Conservation (phyloP, 2,888 invertebrate genomes). For the Hybos culiciformis region DNA sequence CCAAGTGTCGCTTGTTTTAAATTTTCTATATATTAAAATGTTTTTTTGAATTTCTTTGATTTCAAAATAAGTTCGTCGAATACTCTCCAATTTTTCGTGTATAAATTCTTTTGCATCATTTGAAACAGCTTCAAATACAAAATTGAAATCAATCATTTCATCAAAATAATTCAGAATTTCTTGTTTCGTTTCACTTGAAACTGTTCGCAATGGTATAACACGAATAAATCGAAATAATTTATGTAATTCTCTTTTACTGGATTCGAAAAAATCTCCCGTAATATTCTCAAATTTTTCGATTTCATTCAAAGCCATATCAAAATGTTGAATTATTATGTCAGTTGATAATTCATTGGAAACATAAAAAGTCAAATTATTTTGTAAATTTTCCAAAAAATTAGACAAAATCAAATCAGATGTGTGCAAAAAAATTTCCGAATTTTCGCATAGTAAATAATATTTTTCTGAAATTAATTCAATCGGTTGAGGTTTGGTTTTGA, state of each 20-base stretch:
- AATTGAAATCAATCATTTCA: slow-evolving; percentile 30
- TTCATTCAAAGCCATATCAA: neutral
- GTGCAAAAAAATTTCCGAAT: slow-evolving; percentile 20
- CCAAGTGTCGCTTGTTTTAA: slow-evolving; percentile 15
- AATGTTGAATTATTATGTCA: neutral
- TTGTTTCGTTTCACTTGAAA: slow-evolving; percentile 19
- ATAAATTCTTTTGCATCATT: slow-evolving; percentile 27
- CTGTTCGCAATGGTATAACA: slow-evolving; percentile 1
- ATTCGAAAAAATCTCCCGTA: neutral
- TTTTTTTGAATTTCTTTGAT: slow-evolving; percentile 23
- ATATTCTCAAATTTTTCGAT: neutral
- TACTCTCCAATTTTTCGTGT: slow-evolving; percentile 18
- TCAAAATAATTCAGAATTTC: slow-evolving; percentile 25
- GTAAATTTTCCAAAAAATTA: slow-evolving; percentile 22
- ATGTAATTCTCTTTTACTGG: neutral
- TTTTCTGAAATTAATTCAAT: slow-evolving; percentile 19
- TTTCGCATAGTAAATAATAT: slow-evolving; percentile 20
- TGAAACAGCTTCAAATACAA: slow-evolving; percentile 23
- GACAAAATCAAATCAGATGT: slow-evolving; percentile 20
- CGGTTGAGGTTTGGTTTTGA: too few species aligned
- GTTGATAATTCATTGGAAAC: slow-evolving; percentile 11
- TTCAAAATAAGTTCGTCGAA: slow-evolving; percentile 19
- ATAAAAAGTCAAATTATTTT: slow-evolving; percentile 25
- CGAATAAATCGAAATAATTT: neutral
- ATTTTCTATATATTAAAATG: slow-evolving; percentile 17